phyloP scores from a whole-genome alignment of 2,888 invertebrate species.

The Lysandra coridon region DNA sequence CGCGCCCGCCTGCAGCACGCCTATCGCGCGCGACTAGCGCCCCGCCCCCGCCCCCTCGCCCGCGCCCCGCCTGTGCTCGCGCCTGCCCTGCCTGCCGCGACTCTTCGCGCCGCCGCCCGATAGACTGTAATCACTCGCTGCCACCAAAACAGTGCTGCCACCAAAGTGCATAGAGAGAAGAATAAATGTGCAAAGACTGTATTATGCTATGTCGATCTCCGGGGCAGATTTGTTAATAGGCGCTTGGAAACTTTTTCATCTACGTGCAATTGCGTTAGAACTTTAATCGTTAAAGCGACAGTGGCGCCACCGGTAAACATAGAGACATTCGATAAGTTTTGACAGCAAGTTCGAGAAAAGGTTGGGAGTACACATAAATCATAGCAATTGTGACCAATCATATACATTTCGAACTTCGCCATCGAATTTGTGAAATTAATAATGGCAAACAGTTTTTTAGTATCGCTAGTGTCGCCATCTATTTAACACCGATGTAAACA shows the following conservation, averaged over 20 bases:
- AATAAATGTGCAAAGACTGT: not conserved
- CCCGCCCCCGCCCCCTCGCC: slow-evolving; percentile 41
- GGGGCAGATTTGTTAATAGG: not conserved
- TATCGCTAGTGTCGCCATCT: not conserved
- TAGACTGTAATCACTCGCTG: too few species aligned
- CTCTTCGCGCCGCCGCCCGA: slow-evolving; percentile 22
- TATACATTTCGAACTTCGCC: not conserved
- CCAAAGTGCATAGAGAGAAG: not conserved
- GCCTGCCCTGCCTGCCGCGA: slow-evolving; percentile 32
- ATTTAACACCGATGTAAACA: not conserved
- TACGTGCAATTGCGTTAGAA: not conserved
- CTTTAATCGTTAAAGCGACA: not conserved
- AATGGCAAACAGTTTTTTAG: not conserved
- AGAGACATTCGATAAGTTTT: not conserved
- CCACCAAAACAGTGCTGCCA: not conserved
- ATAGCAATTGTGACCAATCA: not conserved
- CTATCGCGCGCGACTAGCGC: slow-evolving; percentile 61
- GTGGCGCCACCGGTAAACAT: not conserved
- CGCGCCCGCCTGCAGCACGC: slow-evolving; percentile 70
- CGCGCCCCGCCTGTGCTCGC: slow-evolving; percentile 39
- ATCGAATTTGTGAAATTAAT: not conserved
- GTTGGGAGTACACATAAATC: not conserved
- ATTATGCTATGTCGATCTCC: not conserved
- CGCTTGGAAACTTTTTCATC: not conserved
- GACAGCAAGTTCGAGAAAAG: not conserved